Evolutionary conservation across 2,113 vertebrate genomes (phyloP), one percentile per base, ranked within the genome.

Genomic region (Eulacestoma nigropectus): DNA sequence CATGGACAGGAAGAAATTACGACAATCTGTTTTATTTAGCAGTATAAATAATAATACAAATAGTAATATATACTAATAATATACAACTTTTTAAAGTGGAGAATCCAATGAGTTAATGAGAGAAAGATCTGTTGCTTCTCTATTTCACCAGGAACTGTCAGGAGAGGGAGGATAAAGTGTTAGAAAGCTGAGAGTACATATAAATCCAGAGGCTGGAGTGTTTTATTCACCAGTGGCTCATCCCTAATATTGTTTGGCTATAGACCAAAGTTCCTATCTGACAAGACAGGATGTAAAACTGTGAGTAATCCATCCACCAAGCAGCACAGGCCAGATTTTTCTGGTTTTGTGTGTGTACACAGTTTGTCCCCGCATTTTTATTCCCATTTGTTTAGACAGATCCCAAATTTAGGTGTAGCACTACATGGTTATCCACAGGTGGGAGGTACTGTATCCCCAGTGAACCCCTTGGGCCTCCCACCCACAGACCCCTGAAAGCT

Each of bases 171-270:
- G 52, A 84, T 70, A 92, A 78, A 46, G 19, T 5, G 13, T 70
- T 69, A 63, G 52, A 90, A 90, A 90, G 35, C 47, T 90, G 39
- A 63, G 47, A 59, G 6, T 16, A 13, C 35, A n/a, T 67, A 20
- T 47, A 92, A 93, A 92, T 95, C 52, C 44, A 60, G 84, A 57
- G 64, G 35, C 60, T 80, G 41, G 29, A 94, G 32, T 77, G 18
- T 65, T 88, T 90, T 94, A 94, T 90, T 94, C 87, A 86, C 39
- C 22, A 52, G 87, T 88, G 92, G 90, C 79, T 93, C 85, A 90
- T 96, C 79, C 42, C 60, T 86, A 41, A 59, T 87, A 35, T 56
- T 50, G 18, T 72, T 88, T 96, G 92, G 87, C 95, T 60, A 11
- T 49, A 84, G 72, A 55, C 79, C 60, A 86, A 83, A 81, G 83